Base-by-base conservation (phyloP, 2,113 vertebrate genomes). In the Etheostoma cragini region DNA sequence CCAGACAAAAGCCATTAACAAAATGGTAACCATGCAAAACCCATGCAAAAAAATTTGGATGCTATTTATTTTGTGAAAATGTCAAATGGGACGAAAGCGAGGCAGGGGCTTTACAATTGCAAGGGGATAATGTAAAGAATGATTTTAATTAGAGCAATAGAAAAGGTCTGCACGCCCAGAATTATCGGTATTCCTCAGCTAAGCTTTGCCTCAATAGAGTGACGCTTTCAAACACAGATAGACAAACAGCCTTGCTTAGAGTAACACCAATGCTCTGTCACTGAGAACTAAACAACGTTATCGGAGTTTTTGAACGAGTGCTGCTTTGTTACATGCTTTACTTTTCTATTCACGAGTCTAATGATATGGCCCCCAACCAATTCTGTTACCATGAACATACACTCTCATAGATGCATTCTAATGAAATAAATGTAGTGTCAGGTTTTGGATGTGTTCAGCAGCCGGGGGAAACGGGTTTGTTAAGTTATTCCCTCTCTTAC, bases 1-100 rank as follows among this genome's bases (percentile, higher is more conserved):
- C 94, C 93, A 91, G 91, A 89, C 90, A 42, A 42, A 42, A 42
- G 38, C 94, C 93, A 93, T 96, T 96, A 96, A 95, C 93, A 93
- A 97, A 97, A 96, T 95, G 96, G 95, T 95, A 96, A 95, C 96
- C 96, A 96, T 96, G 95, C 95, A 96, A 96, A 96, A 96, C 79
- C 94, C 94, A 95, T 93, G n/a, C n/a, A n/a, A n/a, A n/a, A 93
- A 94, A 94, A 13, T 90, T 91, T 88, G 92, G 91, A 94, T 84
- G 95, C 90, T 93, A 89, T 94, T 95, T 96, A 96, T 96, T 96
- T 96, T 94, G 95, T 89, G 87, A 90, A 91, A 89, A 94, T 95
- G 93, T 93, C 94, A 91, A 89, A 87, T 58, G 79, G 89, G 90
- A 85, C 72, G 83, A 84, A 72, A 62, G 79, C n/a, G 62, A 68